A percentile compares a stretch with the other conserved stretches of the same genome.
phyloP scores from a whole-genome alignment of 2,888 invertebrate genomes.

The Muscina levida region DNA sequence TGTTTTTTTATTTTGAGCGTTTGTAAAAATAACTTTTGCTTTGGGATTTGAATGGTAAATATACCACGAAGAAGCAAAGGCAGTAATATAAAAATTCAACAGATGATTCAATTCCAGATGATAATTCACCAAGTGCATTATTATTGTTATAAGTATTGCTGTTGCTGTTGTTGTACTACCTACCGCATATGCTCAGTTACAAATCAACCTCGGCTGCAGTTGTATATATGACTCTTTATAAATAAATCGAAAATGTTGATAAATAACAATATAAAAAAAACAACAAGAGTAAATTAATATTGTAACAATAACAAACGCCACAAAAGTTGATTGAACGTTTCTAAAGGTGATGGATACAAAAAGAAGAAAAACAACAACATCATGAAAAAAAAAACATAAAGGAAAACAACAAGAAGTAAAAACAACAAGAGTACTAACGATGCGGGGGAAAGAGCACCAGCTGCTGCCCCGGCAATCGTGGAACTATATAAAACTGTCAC shows the following conservation, averaged over 20 bases:
- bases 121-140: slow-evolving; percentile 37
- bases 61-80: too few species aligned
- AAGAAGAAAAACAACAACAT: slow-evolving; percentile 1
- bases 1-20: background rate
- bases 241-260: slow-evolving; percentile 19
- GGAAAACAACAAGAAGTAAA: too few species aligned
- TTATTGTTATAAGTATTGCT: slow-evolving; percentile 33
- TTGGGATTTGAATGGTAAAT: too few species aligned
- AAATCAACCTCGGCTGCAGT: background rate
- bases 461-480: too few species aligned
- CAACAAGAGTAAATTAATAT: slow-evolving; percentile 26
- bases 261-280: slow-evolving; percentile 23
- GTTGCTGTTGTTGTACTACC: too few species aligned
- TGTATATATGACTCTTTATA: slow-evolving; percentile 26
- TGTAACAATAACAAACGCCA: background rate
- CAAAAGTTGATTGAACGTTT: slow-evolving; percentile 41
- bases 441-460: too few species aligned
- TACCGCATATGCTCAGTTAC: too few species aligned
- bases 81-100: background rate
- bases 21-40: slow-evolving; percentile 27
- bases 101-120: slow-evolving; percentile 15
- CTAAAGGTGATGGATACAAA: slow-evolving; percentile 29
- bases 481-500: too few species aligned
- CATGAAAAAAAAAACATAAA: too few species aligned
- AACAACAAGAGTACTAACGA: too few species aligned